These are phyloP conservation scores for Dendrocincla tyrannina DNA, from an alignment of 2,797 vertebrate genomes.

Conservation along the genomic window DNA sequence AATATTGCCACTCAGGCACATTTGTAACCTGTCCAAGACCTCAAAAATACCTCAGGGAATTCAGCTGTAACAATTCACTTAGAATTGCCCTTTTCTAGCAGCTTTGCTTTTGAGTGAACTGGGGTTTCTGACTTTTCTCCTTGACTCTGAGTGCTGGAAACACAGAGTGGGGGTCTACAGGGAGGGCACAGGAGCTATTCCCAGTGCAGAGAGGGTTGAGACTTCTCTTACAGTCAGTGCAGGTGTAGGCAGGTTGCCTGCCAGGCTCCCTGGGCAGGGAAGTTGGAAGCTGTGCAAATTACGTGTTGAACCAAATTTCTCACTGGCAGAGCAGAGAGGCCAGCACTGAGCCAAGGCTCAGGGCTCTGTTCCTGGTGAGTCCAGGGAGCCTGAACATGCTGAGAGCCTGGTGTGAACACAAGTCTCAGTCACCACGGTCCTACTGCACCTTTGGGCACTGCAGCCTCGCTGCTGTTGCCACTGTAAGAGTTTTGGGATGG, in stretches of 20 bases:
- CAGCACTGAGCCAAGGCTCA: neutral
- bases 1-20: neutral
- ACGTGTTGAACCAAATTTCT: neutral
- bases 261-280: neutral
- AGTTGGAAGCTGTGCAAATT: neutral
- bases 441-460: neutral
- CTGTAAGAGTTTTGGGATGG: neutral
- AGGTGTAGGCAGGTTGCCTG: neutral
- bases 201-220: neutral
- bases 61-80: neutral
- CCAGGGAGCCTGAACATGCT: neutral
- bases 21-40: neutral
- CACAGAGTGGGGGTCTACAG: neutral
- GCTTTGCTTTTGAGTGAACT: neutral
- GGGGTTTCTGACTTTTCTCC: neutral
- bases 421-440: neutral
- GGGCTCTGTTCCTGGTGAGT: neutral
- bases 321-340: neutral
- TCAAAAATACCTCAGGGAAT: neutral
- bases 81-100: neutral
- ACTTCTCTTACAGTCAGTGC: neutral
- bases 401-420: neutral
- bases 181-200: neutral
- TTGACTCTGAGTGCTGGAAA: neutral
- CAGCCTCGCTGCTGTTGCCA: neutral